These are phyloP conservation scores for Crocallis elinguaria DNA, from an alignment of 2,888 invertebrate species.

Conservation along the genomic window DNA sequence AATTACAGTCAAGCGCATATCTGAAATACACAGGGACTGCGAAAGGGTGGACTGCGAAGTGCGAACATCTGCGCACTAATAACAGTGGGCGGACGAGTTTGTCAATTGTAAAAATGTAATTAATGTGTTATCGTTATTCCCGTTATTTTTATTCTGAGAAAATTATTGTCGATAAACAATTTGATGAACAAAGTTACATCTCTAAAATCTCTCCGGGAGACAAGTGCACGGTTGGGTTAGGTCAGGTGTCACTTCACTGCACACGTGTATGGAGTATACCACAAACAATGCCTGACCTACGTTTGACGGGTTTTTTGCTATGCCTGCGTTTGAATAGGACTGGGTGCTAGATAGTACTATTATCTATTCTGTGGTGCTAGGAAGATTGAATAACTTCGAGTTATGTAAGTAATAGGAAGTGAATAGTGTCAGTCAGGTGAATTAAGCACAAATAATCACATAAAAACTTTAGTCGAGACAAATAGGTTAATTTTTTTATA, in stretches of 20 bases:
- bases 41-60: too few relatives aligned
- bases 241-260: constrained; percentile 77
- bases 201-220: constrained; percentile 62
- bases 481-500: neutral
- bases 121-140: too few relatives aligned
- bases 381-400: constrained; percentile 21
- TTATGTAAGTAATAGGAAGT: constrained; percentile 9
- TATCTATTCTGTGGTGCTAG: too few relatives aligned
- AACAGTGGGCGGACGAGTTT: too few relatives aligned
- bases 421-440: constrained; percentile 16
- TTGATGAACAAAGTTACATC: constrained; percentile 40
- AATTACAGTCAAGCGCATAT: too few relatives aligned
- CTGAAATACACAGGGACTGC: too few relatives aligned
- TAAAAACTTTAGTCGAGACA: neutral
- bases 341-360: constrained; percentile 18
- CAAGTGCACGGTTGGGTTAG: constrained; percentile 81
- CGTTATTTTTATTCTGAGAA: too few relatives aligned
- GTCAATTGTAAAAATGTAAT: too few relatives aligned
- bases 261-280: constrained; percentile 50
- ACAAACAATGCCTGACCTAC: constrained; percentile 44
- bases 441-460: neutral
- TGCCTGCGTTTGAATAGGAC: constrained; percentile 33
- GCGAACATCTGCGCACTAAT: too few relatives aligned
- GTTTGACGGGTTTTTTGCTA: constrained; percentile 40
- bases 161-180: constrained; percentile 42